phyloP scores from a whole-genome alignment of 2,888 invertebrate species.

The Cheilosia vulpina region DNA sequence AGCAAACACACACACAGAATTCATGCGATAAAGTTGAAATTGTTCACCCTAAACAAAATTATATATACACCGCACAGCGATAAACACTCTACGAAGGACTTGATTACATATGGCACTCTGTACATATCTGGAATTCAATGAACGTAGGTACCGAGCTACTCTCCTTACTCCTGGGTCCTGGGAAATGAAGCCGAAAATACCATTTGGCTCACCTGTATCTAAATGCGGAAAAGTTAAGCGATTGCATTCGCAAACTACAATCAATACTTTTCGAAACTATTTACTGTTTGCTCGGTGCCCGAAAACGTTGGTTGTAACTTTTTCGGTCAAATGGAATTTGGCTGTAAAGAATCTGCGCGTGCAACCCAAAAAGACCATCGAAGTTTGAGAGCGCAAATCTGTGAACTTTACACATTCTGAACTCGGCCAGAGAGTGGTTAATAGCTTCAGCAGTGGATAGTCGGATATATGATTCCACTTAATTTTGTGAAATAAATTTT shows the following conservation, averaged over 20 bases:
- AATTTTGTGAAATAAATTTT: slow-evolving; percentile 5
- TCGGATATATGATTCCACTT: background rate
- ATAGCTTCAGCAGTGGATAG: background rate
- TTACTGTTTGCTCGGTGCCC: slow-evolving; percentile 64
- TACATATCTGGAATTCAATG: slow-evolving; percentile 22
- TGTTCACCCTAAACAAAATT: slow-evolving; percentile 37
- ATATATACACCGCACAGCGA: slow-evolving; percentile 18
- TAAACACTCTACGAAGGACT: slow-evolving; percentile 34
- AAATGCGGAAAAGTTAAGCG: slow-evolving; percentile 65
- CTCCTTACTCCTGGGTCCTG: slow-evolving; percentile 20
- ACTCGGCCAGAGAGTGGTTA: slow-evolving; percentile 38
- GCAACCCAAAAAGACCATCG: background rate
- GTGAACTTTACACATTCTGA: slow-evolving; percentile 61
- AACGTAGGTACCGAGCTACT: background rate
- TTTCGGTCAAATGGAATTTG: slow-evolving; percentile 49
- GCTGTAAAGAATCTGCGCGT: slow-evolving; percentile 46
- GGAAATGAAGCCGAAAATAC: slow-evolving; percentile 32
- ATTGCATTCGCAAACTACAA: slow-evolving; percentile 65
- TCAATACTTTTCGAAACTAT: slow-evolving; percentile 71
- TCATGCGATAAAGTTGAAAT: slow-evolving; percentile 73
- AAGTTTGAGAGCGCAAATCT: slow-evolving; percentile 56
- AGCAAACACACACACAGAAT: slow-evolving; percentile 16
- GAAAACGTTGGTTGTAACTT: slow-evolving; percentile 64
- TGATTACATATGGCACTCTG: slow-evolving; percentile 28
- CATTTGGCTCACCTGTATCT: slow-evolving; percentile 56